Evolutionary conservation across 2,797 vertebrate genomes (phyloP).

Genomic region (Aotus griseimembra): DNA sequence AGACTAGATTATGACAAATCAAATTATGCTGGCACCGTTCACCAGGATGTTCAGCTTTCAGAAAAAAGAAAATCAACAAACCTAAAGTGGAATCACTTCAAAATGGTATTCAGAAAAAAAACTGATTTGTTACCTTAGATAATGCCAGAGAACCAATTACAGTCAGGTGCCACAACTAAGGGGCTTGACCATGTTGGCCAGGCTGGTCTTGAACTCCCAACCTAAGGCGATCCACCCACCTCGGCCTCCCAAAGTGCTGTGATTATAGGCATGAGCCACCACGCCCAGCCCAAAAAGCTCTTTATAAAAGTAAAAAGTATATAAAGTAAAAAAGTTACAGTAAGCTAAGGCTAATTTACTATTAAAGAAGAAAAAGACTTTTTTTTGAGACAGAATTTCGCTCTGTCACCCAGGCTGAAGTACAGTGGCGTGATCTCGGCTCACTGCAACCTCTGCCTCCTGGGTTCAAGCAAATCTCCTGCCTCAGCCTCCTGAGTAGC

Average conservation of each 20-base stretch:
- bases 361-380: not conserved
- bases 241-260: too few species aligned
- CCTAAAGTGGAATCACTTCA: not conserved
- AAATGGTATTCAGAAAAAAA: not conserved
- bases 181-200: too few species aligned
- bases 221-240: too few species aligned
- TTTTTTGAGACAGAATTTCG: not conserved
- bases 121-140: not conserved
- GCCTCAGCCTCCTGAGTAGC: too few species aligned
- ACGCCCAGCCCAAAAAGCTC: not conserved
- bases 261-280: too few species aligned
- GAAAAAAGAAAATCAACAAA: not conserved
- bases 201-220: too few species aligned
- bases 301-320: not conserved
- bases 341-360: not conserved
- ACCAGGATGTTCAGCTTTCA: not conserved
- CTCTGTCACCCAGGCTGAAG: too few species aligned
- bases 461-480: too few species aligned
- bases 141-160: not conserved
- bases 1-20: not conserved
- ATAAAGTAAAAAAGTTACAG: not conserved
- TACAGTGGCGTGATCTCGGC: too few species aligned
- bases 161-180: not conserved
- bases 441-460: too few species aligned
- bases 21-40: not conserved